Conservation (phyloP, 2,113 vertebrate genomes). For the Campylorhamphus procurvoides region DNA sequence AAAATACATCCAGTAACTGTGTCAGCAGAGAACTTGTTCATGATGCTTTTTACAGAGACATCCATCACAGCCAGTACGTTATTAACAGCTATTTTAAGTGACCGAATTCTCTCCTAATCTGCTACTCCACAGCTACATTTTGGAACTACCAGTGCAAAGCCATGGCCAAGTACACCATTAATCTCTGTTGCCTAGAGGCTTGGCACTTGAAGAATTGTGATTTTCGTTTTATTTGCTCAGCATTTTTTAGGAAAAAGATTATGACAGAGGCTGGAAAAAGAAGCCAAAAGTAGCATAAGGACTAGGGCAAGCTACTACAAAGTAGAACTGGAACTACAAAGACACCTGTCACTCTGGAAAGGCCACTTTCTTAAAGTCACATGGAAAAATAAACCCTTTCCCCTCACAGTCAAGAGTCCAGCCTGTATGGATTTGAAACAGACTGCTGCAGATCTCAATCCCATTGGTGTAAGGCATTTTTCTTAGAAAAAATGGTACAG, state of each 20-base stretch:
- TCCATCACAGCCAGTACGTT: neutral
- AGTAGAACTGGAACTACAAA: conserved; percentile 4
- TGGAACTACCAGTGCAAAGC: neutral
- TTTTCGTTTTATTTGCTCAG: neutral
- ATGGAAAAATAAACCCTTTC: conserved; percentile 19
- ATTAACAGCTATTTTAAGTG: conserved; percentile 9
- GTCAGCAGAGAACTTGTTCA: neutral
- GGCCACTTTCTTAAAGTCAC: neutral
- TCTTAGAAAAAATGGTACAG: neutral
- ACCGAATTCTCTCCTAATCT: neutral
- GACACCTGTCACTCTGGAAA: conserved; percentile 31
- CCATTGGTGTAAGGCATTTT: neutral
- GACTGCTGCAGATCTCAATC: neutral
- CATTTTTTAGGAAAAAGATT: neutral
- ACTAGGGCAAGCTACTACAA: neutral
- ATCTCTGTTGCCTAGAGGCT: conserved; percentile 1
- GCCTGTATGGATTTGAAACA: neutral
- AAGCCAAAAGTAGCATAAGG: neutral
- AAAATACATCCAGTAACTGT: neutral
- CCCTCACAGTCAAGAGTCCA: neutral
- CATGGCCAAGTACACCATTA: neutral
- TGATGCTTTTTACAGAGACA: neutral
- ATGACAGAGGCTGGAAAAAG: neutral
- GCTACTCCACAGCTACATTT: neutral
- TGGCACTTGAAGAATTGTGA: neutral